phyloP scores from a whole-genome alignment of 2,888 invertebrate genomes.

The Ophioninae sp. region DNA sequence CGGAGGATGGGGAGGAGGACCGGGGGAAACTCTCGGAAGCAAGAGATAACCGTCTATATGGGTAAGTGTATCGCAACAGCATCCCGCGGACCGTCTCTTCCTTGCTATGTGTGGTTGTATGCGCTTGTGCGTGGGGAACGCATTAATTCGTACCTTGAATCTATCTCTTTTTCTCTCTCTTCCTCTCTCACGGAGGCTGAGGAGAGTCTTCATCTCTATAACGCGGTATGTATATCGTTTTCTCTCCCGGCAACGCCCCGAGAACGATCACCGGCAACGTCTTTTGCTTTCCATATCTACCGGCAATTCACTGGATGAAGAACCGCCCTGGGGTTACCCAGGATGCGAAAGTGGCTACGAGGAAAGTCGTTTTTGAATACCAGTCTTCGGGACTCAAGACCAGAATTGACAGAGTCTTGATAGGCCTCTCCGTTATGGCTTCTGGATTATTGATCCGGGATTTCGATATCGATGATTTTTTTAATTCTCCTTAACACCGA shows the following conservation, averaged over 20 bases:
- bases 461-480: too few species aligned
- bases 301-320: slow-evolving; percentile 40
- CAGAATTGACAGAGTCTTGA: too few species aligned
- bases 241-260: slow-evolving; percentile 60
- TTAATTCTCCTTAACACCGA: too few species aligned
- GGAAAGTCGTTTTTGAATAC: not conserved
- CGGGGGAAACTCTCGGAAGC: slow-evolving; percentile 37
- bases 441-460: too few species aligned
- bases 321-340: slow-evolving; percentile 43
- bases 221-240: not conserved
- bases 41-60: slow-evolving; percentile 63
- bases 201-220: slow-evolving; percentile 8
- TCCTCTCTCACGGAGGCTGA: not conserved
- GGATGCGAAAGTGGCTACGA: slow-evolving; percentile 7
- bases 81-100: slow-evolving; percentile 57
- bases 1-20: slow-evolving; percentile 41
- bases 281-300: slow-evolving; percentile 41
- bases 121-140: slow-evolving; percentile 47
- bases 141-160: slow-evolving; percentile 59
- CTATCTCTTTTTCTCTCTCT: slow-evolving; percentile 10
- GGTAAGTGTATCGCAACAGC: slow-evolving; percentile 64
- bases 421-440: too few species aligned
- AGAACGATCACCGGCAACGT: slow-evolving; percentile 42
- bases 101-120: too few species aligned
- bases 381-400: not conserved